Evolutionary conservation across 2,888 invertebrate genomes (phyloP), one percentile per base, ranked within the genome.

Genomic region (Synanthedon vespiformis): DNA sequence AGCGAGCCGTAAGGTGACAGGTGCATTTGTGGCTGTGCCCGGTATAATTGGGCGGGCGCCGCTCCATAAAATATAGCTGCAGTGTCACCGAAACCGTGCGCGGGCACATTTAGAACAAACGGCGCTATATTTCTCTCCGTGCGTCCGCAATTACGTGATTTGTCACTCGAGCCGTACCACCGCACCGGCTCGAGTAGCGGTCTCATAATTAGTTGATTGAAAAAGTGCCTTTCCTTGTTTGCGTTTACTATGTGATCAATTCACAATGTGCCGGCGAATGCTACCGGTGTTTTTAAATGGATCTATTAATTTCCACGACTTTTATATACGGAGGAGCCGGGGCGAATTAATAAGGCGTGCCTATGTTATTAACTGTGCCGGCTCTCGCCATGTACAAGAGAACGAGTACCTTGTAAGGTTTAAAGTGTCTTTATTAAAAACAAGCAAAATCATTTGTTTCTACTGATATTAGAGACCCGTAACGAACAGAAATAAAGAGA

Each of bases 111-210:
- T 84, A 80, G 81, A 84, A 80, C 80, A 75, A 79, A 79, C 80
- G 77, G 68, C 68, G 73, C 80, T 78, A 84, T 86, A 85, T 78
- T 77, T 86, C 85, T 84, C 82, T 80, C 80, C 71, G 67, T 77
- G 76, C 82, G 78, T 74, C 78, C 76, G 78, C 85, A 82, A 85
- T 84, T 83, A 81, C 81, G 81, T 84, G 83, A 86, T 86, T 86
- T 86, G 86, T 86, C 85, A 85, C 81, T 80, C 80, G 72, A 64
- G 67, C 63, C 65, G 65, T 66, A 69, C 65, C 61, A 69, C 65
- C 77, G 71, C 65, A 70, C 64, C 61, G 69, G 72, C 75, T 79
- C 74, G 77, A 77, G 72, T 72, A 69, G 72, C 70, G 62, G 60
- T 49, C 34, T 40, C 54, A 70, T 81, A 84, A 84, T 83, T 82